Base-by-base conservation (phyloP, 1,140 invertebrate genomes). In the Drosophila grimshawi region DNA sequence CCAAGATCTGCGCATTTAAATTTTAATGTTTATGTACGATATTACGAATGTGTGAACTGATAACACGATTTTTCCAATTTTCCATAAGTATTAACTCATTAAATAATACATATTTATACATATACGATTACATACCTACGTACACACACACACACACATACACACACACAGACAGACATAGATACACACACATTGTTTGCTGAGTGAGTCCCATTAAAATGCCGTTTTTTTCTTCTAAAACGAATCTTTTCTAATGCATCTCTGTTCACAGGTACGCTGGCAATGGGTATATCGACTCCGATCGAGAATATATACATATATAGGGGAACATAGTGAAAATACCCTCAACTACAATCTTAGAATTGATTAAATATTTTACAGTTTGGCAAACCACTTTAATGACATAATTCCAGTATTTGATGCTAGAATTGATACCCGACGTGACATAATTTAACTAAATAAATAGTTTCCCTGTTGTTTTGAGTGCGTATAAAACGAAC, bases 11-110 rank as follows among this genome's bases (percentile, higher is more conserved):
- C 60, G 77, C 81, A 83, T 86, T 81, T 85, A 66, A 70, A 75
- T 68, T 72, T 46, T 72, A 63, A 60, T 49, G 61, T 63, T 81
- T 86, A 67, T 83, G 80, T 82, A 71, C 71, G 45, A 81, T 75
- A 59, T 30, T 64, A 46, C 37, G 66, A 73, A 63, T 76, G 62
- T 68, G 66, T 76, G 49, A 57, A 41, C 71, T 49, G 70, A 78
- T 86, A 85, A 86, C 81, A 80, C 65, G 45, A 76, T 83, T 88
- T 52, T 75, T 80, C 68, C 65, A 67, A 70, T 43, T 80, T 80
- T 80, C 66, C 68, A 88, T 80, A 88, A 88, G 83, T 88, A 88
- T 88, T 88, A 88, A 88, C 83, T 88, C 85, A 83, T 81, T 80
- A 71, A 80, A 78, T 78, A 83, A 76, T 66, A 77, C 69, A 76